These are phyloP conservation scores for Oryzias curvinotus DNA, from an alignment of 2,113 vertebrate genomes.

Conservation along the genomic window DNA sequence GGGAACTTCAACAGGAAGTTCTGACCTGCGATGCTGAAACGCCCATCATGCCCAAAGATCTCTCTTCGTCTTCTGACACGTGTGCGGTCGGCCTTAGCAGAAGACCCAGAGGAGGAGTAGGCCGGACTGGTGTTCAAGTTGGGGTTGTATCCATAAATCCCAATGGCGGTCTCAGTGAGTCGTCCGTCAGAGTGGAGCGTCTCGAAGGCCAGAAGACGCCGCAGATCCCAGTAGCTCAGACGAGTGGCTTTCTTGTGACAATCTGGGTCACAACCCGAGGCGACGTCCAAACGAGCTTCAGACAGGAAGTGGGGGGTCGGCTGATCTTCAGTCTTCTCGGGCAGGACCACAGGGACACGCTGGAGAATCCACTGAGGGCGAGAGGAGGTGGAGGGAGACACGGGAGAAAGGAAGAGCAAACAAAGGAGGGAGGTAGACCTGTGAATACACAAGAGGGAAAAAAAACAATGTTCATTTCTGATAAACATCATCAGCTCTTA, in stretches of 20 bases:
- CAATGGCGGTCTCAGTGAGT: constrained; percentile 87
- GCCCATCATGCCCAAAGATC: constrained; percentile 92
- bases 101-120: constrained; percentile 22
- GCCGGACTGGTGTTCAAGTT: constrained; percentile 16
- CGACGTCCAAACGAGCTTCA: constrained; percentile 84
- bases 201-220: constrained; percentile 87
- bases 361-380: constrained; percentile 88
- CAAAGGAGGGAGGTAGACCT: constrained; percentile 70
- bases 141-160: constrained; percentile 83
- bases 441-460: constrained; percentile 14
- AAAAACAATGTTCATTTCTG: not conserved
- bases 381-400: constrained; percentile 52
- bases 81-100: constrained; percentile 32
- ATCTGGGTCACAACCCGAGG: constrained; percentile 84
- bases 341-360: constrained; percentile 88
- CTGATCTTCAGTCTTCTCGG: constrained; percentile 80
- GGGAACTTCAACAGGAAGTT: constrained; percentile 91
- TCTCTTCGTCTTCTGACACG: constrained; percentile 84
- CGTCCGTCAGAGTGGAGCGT: constrained; percentile 88
- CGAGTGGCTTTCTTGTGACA: constrained; percentile 86
- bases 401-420: constrained; percentile 71
- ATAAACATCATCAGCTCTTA: not conserved
- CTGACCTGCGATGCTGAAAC: constrained; percentile 93
- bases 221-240: constrained; percentile 86
- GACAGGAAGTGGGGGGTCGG: constrained; percentile 84